Base-by-base conservation (phyloP, 2,888 invertebrate species). In the Geotrupes spiniger region DNA sequence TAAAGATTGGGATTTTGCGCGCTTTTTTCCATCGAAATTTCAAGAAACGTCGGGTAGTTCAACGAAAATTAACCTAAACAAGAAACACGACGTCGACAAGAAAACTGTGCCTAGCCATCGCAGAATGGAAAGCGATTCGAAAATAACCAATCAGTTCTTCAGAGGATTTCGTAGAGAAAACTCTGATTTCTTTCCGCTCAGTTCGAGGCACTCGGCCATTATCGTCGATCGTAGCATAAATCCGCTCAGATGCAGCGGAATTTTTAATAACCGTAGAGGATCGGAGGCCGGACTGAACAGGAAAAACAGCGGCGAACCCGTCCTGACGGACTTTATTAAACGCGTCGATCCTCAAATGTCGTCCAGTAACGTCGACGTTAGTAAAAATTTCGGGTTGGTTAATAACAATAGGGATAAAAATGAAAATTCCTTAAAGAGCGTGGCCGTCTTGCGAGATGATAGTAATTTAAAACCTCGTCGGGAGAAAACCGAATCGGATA, bases 401-500 rank as follows among this genome's bases (percentile, higher is more conserved):
- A 40, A 21, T 31, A 29, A 37, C 16, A 16, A 21, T 12, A 21
- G 28, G 2, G 10, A 49, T 16, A 49, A 49, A 31, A 49, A 52
- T 38, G 50, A 52, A 14, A 53, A 47, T 42, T 46, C 53, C 15
- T 73, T 74, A 10, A 76, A 50, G 28, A 50, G 43, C 42, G 55
- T 58, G 14, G 60, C 57, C 14, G 36, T 60, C 41, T 49, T 61
- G 41, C 45, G 56, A 33, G 57, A 65, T 47, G 58, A 63, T 42
- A 60, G 58, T 41, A 74, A 81, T 57, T 69, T 84, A 60, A 79
- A 81, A 64, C 89, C 88, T 41, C 80, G 91, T 65, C 80, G 91
- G 64, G 91, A 92, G 80, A 90, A 90, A 78, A 92, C 91, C 67
- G 91, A 92, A 76, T 90, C 89, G 52, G 89, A 89, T 73, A 89